Percentiles rank a stretch among this genome's conserved stretches.
Evolutionary conservation across 2,797 vertebrate species (phyloP).

Genomic region (Myotis planiceps): DNA sequence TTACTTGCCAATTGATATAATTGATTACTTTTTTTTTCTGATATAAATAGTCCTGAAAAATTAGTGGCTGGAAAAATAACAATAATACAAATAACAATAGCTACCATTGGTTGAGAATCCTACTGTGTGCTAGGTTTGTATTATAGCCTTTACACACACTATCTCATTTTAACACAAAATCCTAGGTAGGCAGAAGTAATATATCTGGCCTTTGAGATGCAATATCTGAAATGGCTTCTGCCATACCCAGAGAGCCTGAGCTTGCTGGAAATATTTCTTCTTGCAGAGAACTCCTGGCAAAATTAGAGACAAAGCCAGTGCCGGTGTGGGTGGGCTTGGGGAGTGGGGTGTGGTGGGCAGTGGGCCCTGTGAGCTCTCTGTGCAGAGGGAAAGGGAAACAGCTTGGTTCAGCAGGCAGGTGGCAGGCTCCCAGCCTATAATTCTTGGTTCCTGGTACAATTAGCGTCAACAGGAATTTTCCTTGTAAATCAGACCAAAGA

Average conservation of each 20-base stretch:
- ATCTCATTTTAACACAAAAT: background rate
- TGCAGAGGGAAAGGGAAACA: background rate
- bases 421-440: background rate
- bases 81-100: background rate
- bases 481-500: background rate
- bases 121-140: background rate
- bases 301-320: background rate
- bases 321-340: background rate
- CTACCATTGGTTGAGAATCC: background rate
- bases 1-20: background rate
- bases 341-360: background rate
- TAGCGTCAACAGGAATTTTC: conserved; percentile 45
- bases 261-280: background rate
- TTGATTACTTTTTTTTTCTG: background rate
- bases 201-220: background rate
- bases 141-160: background rate
- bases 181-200: background rate
- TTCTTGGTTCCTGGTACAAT: background rate
- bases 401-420: background rate
- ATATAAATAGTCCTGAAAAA: conserved; percentile 16
- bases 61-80: background rate
- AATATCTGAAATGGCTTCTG: background rate
- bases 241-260: background rate
- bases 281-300: background rate
- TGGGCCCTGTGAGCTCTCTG: background rate